A percentile compares a stretch with the other conserved stretches of the same genome.
These are phyloP conservation scores for Zele albiditarsus DNA, from an alignment of 2,888 invertebrate species.

Conservation along the genomic window DNA sequence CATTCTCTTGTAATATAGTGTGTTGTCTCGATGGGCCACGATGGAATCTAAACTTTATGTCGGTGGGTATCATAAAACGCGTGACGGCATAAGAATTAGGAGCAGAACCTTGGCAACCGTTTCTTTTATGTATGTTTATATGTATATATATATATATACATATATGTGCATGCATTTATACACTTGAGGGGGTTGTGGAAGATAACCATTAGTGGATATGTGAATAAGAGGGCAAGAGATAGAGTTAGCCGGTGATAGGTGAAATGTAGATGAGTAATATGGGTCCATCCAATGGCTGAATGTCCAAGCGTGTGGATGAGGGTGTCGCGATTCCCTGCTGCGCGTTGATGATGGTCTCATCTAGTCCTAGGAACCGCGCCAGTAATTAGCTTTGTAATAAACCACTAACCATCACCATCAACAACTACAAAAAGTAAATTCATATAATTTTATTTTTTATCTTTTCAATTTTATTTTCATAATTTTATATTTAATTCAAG, in stretches of 20 bases:
- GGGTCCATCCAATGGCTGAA: conserved; percentile 57
- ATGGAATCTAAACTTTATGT: conserved; percentile 71
- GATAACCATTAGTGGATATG: conserved; percentile 29
- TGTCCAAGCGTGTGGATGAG: conserved; percentile 52
- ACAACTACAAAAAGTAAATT: conserved; percentile 47
- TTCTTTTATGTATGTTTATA: conserved; percentile 32
- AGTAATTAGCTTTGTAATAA: conserved; percentile 68
- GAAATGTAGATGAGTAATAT: conserved; percentile 72
- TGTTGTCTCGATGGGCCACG: conserved; percentile 25
- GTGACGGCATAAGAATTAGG: conserved; percentile 71
- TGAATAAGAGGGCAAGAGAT: conserved; percentile 40
- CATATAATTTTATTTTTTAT: conserved; percentile 5
- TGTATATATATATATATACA: conserved; percentile 18
- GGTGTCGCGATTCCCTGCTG: conserved; percentile 72
- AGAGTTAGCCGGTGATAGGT: conserved; percentile 51
- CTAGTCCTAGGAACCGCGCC: conserved; percentile 61
- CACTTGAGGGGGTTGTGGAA: conserved; percentile 43
- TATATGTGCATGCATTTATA: conserved; percentile 2
- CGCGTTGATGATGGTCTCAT: conserved; percentile 71
- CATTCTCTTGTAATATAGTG: conserved; percentile 27
- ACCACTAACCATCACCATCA: background rate
- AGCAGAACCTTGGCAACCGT: conserved; percentile 45
- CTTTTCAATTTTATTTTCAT: conserved; percentile 14
- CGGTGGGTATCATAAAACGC: conserved; percentile 71
- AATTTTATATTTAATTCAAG: background rate